Evolutionary conservation across 2,888 invertebrate species (phyloP), one percentile per base, ranked within the genome.

Genomic region (Drosophila neonasuta): DNA sequence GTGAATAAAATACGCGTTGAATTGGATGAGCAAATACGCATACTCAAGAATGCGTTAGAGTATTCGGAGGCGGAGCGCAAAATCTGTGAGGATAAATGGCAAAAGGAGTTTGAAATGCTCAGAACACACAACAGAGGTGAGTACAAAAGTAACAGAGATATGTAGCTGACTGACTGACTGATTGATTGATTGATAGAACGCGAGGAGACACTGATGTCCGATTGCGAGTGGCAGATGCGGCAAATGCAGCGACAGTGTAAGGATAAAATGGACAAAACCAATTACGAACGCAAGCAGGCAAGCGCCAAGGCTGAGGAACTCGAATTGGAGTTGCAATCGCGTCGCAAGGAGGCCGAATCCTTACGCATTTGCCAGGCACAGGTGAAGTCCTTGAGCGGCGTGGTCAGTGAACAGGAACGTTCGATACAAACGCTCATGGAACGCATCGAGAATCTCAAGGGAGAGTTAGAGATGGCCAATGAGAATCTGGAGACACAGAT

Each of bases 211-310:
- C 92, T 96, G 84, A 91, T 96, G 76, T 94, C 94, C 3, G 96
- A 96, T 91, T 96, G 96, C 90, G 96, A 96, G 91, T 96, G 96
- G 96, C 95, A 96, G 91, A 92, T 96, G 88, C 90, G 96, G 41
- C 95, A 95, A 89, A 93, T 96, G 80, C 95, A 96, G 91, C 93
- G 93, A 78, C 91, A 92, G 8, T 95, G 95, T 61, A 93, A 96
- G 76, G 92, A 92, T 73, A 92, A 92, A 78, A 73, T 93, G 24
- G 92, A 93, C 69, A 94, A 94, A 32, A 93, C 93, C 50, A 94
- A 94, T 75, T 92, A 91, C 74, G 91, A 91, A 49, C 92, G 93
- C 46, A 92, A 92, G 62, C 92, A 93, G 91, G 93, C 93, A 34
- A 50, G 91, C 9, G 90, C 91, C 68, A 91, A 91, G 68, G 87